Evolutionary conservation across 2,888 invertebrate species (phyloP).

Genomic region (Eupelmus urozonus): DNA sequence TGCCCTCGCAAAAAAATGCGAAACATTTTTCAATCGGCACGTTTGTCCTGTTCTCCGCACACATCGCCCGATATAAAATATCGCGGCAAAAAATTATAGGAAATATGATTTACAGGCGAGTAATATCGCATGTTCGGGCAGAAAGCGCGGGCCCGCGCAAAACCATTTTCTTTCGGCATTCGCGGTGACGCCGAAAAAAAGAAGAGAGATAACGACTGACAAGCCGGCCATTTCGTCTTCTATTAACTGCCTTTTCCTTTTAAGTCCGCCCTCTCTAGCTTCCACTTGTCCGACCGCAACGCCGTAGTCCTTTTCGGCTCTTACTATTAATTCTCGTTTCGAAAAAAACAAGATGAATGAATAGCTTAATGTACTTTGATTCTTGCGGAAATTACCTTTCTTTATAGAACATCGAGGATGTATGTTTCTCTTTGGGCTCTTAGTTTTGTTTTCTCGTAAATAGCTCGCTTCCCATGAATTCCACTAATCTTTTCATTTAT

Average conservation of each 20-base stretch:
- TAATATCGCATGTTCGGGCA: background rate
- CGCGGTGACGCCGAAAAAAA: background rate
- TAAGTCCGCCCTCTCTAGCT: slow-evolving; percentile 8
- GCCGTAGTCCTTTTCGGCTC: background rate
- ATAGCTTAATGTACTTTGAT: slow-evolving; percentile 18
- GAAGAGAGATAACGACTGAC: background rate
- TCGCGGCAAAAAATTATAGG: background rate
- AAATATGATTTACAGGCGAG: slow-evolving; percentile 9
- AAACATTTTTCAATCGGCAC: slow-evolving; percentile 5
- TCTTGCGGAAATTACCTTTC: slow-evolving; percentile 9
- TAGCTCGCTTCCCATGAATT: background rate
- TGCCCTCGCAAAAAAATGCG: background rate
- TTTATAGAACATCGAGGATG: background rate
- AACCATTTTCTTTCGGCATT: slow-evolving; percentile 10
- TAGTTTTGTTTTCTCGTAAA: background rate
- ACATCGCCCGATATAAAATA: background rate
- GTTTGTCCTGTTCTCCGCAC: background rate
- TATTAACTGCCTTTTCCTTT: slow-evolving; percentile 41
- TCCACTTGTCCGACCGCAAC: slow-evolving; percentile 21
- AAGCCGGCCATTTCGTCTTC: slow-evolving; percentile 25
- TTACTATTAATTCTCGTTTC: slow-evolving; percentile 18
- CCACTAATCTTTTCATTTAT: background rate
- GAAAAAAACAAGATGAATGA: slow-evolving; percentile 4
- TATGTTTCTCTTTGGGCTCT: background rate
- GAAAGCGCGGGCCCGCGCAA: background rate